A percentile compares a stretch with the other conserved stretches of the same genome.
These are phyloP conservation scores for Amphilophus citrinellus DNA, from an alignment of 2,113 vertebrate species.

Conservation along the genomic window DNA sequence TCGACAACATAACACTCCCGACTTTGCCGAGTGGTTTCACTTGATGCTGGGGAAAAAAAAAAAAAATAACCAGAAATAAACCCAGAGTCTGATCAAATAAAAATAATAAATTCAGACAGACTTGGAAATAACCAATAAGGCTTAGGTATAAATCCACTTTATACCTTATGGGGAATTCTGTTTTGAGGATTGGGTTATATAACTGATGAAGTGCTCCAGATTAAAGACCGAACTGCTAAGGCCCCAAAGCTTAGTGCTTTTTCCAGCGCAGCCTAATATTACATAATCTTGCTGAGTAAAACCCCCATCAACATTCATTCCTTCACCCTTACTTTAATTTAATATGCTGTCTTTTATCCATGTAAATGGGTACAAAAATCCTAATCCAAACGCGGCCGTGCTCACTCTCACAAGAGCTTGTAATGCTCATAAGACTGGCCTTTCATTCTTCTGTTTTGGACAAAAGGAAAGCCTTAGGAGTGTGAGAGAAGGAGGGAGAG, in stretches of 20 bases:
- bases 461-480: neutral
- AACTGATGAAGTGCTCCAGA: conserved; percentile 59
- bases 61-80: neutral
- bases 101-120: conserved; percentile 12
- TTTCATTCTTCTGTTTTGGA: conserved; percentile 17
- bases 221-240: conserved; percentile 56
- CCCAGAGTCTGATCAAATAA: neutral
- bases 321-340: conserved; percentile 50
- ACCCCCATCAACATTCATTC: conserved; percentile 30
- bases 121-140: conserved; percentile 25
- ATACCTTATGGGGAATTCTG: conserved; percentile 41
- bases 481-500: neutral
- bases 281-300: conserved; percentile 55
- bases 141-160: conserved; percentile 52
- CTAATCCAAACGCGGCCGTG: conserved; percentile 16
- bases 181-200: conserved; percentile 62
- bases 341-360: conserved; percentile 33
- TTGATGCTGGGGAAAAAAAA: neutral
- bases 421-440: conserved; percentile 23
- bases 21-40: conserved; percentile 14
- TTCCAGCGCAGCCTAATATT: conserved; percentile 47
- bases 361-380: conserved; percentile 27
- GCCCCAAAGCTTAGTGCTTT: conserved; percentile 45
- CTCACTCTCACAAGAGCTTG: conserved; percentile 8
- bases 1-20: conserved; percentile 32